These are phyloP conservation scores for Sycophila sp. DNA, from an alignment of 1,140 invertebrate genomes.

Conservation along the genomic window DNA sequence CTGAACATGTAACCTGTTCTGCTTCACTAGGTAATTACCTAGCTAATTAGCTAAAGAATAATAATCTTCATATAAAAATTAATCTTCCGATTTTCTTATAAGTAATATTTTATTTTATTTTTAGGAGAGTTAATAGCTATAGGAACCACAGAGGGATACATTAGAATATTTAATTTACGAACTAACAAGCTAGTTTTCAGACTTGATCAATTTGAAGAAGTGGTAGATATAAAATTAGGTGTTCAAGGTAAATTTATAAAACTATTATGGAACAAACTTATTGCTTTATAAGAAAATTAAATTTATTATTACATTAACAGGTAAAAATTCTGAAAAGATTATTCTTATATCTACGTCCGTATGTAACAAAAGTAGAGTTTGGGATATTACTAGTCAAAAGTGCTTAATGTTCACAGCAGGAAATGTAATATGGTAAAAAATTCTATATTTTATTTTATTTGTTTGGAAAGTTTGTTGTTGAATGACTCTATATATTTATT, in stretches of 20 bases:
- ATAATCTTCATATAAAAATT: not conserved
- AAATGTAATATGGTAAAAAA: constrained; percentile 43
- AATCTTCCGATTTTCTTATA: not conserved
- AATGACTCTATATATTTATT: not conserved
- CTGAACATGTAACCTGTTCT: constrained; percentile 40
- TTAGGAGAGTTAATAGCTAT: constrained; percentile 38
- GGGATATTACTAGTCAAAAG: constrained; percentile 36
- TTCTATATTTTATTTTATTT: no score
- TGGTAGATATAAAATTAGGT: constrained; percentile 33
- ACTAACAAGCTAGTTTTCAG: not conserved
- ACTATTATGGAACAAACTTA: constrained; percentile 13
- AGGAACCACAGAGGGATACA: constrained; percentile 42
- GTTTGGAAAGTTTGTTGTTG: not conserved
- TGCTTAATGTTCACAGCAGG: constrained; percentile 17
- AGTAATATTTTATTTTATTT: constrained; percentile 1
- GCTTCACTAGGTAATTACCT: constrained; percentile 32
- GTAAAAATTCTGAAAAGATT: constrained; percentile 16
- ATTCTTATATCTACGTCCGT: constrained; percentile 32
- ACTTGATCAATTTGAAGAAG: constrained; percentile 34
- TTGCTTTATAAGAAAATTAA: not conserved
- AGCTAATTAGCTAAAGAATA: not conserved
- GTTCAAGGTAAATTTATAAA: constrained; percentile 27
- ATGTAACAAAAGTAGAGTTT: constrained; percentile 33
- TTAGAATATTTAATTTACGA: constrained; percentile 39
- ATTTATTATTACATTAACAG: not conserved